A percentile compares a stretch with the other conserved stretches of the same genome.
phyloP scores from a whole-genome alignment of 2,797 vertebrate genomes.

The Astyanax mexicanus region DNA sequence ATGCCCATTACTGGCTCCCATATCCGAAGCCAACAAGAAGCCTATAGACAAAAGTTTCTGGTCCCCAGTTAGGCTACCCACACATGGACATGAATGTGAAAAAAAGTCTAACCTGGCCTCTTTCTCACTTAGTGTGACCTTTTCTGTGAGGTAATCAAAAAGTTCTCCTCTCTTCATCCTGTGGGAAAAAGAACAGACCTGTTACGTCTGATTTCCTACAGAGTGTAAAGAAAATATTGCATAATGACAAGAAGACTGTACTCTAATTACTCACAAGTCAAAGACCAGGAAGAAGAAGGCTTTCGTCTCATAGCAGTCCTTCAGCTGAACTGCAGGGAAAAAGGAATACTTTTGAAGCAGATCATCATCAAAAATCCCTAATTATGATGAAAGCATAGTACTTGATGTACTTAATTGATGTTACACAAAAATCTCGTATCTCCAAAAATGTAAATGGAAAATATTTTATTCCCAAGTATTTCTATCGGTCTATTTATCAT shows the following conservation, averaged over 20 bases:
- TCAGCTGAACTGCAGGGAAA: constrained; percentile 90
- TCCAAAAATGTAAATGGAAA: too few species aligned
- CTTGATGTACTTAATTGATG: too few species aligned
- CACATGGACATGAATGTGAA: not conserved
- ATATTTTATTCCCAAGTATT: too few species aligned
- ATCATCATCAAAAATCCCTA: too few species aligned
- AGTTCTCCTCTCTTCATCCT: constrained; percentile 98
- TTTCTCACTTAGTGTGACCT: constrained; percentile 95
- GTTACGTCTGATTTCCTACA: not conserved
- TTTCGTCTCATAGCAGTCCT: constrained; percentile 93
- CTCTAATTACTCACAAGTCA: constrained; percentile 98
- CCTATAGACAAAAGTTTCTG: too few species aligned
- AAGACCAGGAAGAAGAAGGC: constrained; percentile 98
- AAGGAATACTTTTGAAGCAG: constrained; percentile 41
- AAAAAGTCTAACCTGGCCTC: constrained; percentile 89
- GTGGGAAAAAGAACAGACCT: constrained; percentile 6
- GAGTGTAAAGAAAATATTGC: not conserved
- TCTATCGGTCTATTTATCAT: too few species aligned
- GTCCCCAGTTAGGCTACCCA: too few species aligned
- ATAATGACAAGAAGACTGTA: too few species aligned
- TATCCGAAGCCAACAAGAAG: too few species aligned
- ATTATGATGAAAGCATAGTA: too few species aligned
- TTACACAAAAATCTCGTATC: too few species aligned
- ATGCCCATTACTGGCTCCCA: too few species aligned
- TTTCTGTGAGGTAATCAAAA: constrained; percentile 98